Percentiles rank a stretch among this genome's conserved stretches.
phyloP scores from a whole-genome alignment of 1,140 invertebrate genomes.

The Platyscapa corneri region DNA sequence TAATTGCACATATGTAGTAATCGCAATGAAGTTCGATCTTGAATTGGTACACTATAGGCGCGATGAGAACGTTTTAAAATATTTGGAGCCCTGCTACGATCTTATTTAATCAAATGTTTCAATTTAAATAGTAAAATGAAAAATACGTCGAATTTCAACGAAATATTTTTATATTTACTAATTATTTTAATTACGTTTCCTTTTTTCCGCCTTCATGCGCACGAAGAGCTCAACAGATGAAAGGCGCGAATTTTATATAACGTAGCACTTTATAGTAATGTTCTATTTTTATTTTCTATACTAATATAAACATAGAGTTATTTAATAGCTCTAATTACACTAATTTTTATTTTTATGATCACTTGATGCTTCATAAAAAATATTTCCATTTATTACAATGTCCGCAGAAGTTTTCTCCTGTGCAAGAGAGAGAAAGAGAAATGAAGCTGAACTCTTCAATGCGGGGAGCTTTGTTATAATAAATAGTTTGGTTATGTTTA shows the following conservation, averaged over 20 bases:
- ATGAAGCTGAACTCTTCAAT: background rate
- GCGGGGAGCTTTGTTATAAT: slow-evolving; percentile 22
- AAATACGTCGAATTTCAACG: no score
- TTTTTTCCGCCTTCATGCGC: background rate
- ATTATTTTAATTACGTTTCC: background rate
- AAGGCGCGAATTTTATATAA: background rate
- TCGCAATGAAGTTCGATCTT: background rate
- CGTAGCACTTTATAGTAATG: background rate
- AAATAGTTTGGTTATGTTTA: slow-evolving; percentile 51
- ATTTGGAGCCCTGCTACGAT: background rate
- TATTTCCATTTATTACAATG: background rate
- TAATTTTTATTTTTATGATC: background rate
- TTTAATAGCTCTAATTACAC: background rate
- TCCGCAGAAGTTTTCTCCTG: background rate
- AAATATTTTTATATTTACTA: background rate
- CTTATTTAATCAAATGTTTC: no score
- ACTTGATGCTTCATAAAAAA: background rate
- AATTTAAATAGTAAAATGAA: no score
- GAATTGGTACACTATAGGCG: background rate
- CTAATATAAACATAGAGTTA: background rate
- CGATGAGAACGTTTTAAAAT: background rate
- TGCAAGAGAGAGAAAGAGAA: slow-evolving; percentile 8
- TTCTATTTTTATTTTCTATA: background rate
- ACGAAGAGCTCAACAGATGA: background rate
- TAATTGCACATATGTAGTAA: background rate